A percentile compares a stretch with the other conserved stretches of the same genome.
Evolutionary conservation across 1,140 invertebrate species (phyloP).

Genomic region (Brachionus manjavacas): DNA sequence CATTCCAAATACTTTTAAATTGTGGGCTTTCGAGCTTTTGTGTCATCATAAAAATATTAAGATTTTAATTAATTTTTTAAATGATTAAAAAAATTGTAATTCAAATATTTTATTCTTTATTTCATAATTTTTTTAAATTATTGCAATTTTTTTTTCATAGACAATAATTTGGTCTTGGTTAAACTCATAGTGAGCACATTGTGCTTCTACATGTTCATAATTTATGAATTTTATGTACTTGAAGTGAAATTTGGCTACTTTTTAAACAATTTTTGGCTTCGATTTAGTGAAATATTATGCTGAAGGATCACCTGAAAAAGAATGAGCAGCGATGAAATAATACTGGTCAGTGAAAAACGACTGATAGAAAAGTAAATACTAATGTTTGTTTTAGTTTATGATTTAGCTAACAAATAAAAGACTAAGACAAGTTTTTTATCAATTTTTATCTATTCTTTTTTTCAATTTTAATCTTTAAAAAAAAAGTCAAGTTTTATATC

Average conservation of each 20-base stretch:
- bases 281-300: not conserved
- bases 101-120: not conserved
- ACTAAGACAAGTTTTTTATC: too few species aligned
- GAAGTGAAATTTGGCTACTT: not conserved
- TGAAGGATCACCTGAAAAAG: not conserved
- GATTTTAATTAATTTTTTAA: not conserved
- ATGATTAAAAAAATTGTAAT: not conserved
- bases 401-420: not conserved
- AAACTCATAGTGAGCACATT: not conserved
- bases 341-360: not conserved
- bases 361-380: not conserved
- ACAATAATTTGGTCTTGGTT: not conserved
- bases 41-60: not conserved
- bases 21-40: not conserved
- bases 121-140: not conserved
- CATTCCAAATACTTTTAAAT: conserved; percentile 9
- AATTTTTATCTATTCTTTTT: too few species aligned
- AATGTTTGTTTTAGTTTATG: not conserved
- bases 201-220: not conserved
- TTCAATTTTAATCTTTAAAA: too few species aligned
- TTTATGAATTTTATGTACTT: not conserved
- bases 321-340: conserved; percentile 3
- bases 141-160: not conserved
- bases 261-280: not conserved
- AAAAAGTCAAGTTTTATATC: too few species aligned